Conservation (phyloP, 2,797 vertebrate genomes). For the Sebastes paucispinis region DNA sequence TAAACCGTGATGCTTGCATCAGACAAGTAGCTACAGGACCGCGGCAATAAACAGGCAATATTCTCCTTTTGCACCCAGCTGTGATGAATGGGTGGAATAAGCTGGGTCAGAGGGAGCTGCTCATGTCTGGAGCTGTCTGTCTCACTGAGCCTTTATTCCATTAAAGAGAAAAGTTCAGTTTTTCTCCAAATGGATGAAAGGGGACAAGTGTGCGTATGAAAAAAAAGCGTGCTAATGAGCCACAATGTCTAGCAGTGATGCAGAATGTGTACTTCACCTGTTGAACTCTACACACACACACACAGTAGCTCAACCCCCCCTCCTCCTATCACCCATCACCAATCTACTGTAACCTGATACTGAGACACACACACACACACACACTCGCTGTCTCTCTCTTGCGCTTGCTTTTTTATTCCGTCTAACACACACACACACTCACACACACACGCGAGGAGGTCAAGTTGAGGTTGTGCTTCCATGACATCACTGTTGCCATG, state of each 20-base stretch:
- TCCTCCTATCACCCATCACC: constrained; percentile 34
- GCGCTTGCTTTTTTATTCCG: constrained; percentile 34
- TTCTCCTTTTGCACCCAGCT: constrained; percentile 30
- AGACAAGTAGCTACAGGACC: constrained; percentile 46
- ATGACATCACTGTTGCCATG: constrained; percentile 82
- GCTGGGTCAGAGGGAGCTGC: constrained; percentile 5
- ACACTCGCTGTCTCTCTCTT: background rate
- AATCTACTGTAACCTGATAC: constrained; percentile 59
- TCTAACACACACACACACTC: constrained; percentile 6
- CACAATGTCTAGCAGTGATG: constrained; percentile 31
- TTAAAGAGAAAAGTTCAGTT: background rate
- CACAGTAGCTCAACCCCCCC: constrained; percentile 35
- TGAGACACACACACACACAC: background rate
- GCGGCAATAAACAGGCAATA: background rate
- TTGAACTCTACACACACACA: constrained; percentile 50
- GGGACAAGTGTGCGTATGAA: background rate
- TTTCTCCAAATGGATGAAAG: constrained; percentile 26
- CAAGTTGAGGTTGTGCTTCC: constrained; percentile 75
- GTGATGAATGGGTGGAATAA: constrained; percentile 48
- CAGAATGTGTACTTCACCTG: constrained; percentile 53
- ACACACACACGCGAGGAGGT: constrained; percentile 52
- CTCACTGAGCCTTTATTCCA: constrained; percentile 21
- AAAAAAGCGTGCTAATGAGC: constrained; percentile 21
- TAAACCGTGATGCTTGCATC: background rate
- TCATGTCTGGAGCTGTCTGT: constrained; percentile 31